Evolutionary conservation across 2,888 invertebrate species (phyloP), one percentile per base, ranked within the genome.

Genomic region (Sminthurides aquaticus): DNA sequence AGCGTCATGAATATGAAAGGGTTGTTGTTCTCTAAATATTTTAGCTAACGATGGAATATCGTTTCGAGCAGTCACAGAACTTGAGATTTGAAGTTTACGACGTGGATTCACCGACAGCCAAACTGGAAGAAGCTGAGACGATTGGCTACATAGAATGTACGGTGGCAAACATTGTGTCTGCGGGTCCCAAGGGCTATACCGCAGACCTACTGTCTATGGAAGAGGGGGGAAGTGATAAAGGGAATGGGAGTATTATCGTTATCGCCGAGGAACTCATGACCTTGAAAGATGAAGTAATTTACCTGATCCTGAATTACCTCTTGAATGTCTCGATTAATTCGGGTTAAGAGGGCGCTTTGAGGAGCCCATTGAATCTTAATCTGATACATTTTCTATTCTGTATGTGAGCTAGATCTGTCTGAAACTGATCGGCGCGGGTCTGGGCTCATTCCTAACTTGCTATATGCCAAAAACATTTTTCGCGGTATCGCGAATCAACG

Each of bases 11-110:
- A n/a, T n/a, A n/a, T n/a, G n/a, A n/a, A n/a, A n/a, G n/a, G n/a
- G n/a, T n/a, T n/a, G n/a, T n/a, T n/a, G n/a, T n/a, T n/a, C n/a
- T n/a, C n/a, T n/a, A 22, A 24, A 72, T 70, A n/a, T n/a, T n/a
- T n/a, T n/a, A n/a, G n/a, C n/a, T n/a, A 0, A 72, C 72, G 8
- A 67, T 74, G 64, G 75, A 75, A 49, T 85, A 84, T 74, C 79
- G 79, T 63, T 84, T 84, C 78, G 84, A 84, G 73, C 81, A 83
- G 67, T 81, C 82, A 57, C 85, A 85, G 76, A 76, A 80, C 27
- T 75, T 85, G 34, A 78, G 78, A 71, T 81, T 84, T 75, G 80
- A 81, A 67, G 77, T 80, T 0, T 80, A 78, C 71, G 80, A 80
- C 72, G 75, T 79, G 63, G 77, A 75, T 27, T 75, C 74, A n/a